Conservation (phyloP, 30 jellyfish, hydroid and myxozoan species). For the Mastigias papua region DNA sequence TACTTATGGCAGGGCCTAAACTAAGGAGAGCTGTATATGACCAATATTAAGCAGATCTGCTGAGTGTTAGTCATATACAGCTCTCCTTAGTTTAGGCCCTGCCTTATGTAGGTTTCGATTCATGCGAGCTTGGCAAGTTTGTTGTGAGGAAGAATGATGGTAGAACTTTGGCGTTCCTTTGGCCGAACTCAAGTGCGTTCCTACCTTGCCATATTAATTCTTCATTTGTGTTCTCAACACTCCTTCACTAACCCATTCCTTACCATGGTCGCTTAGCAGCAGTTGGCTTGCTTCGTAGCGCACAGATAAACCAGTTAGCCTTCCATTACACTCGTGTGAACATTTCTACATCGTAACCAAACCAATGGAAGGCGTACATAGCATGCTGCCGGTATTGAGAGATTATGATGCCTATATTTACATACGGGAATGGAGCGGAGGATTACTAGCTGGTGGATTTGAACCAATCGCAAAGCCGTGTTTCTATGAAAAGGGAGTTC, state of each 20-base stretch:
- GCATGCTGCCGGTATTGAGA: constrained; percentile 93
- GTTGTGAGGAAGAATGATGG: too few species aligned
- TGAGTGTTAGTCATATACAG: too few species aligned
- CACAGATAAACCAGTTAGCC: constrained; percentile 66
- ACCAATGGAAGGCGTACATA: constrained; percentile 85
- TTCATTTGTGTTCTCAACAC: too few species aligned
- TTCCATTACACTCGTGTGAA: constrained; percentile 95
- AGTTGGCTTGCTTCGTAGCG: constrained; percentile 28
- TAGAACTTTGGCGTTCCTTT: too few species aligned
- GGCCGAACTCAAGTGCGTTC: too few species aligned
- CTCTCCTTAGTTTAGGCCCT: too few species aligned
- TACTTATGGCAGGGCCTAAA: too few species aligned
- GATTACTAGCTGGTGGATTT: constrained; percentile 93
- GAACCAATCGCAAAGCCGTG: constrained; percentile 90
- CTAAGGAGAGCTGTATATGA: too few species aligned
- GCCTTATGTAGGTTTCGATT: too few species aligned
- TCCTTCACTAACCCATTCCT: not conserved
- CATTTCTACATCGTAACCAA: constrained; percentile 97
- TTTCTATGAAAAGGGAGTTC: constrained; percentile 83
- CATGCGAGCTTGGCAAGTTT: too few species aligned
- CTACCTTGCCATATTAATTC: too few species aligned
- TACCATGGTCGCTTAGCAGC: not conserved
- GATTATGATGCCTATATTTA: constrained; percentile 86
- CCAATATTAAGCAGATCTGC: too few species aligned
- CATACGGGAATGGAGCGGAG: constrained; percentile 99